Conservation (phyloP, 2,797 vertebrate genomes). For the Parauchenoglanis punctatus region DNA sequence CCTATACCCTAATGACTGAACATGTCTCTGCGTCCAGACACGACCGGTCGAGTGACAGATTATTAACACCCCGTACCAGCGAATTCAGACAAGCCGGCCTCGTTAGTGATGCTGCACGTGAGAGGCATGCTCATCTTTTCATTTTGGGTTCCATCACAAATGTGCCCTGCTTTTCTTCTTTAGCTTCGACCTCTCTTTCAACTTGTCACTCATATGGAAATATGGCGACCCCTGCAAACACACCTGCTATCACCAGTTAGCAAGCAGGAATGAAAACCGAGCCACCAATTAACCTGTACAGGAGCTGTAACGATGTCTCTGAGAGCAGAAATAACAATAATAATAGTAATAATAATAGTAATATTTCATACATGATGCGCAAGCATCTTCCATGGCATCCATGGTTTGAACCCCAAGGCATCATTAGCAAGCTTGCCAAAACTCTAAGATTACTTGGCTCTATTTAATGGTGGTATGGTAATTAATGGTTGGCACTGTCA, state of each 20-base stretch:
- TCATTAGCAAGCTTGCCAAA: too few species aligned
- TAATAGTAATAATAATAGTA: not conserved
- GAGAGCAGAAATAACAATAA: not conserved
- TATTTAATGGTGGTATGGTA: too few species aligned
- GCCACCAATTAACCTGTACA: constrained; percentile 42
- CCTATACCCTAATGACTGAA: constrained; percentile 45
- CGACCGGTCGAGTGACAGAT: constrained; percentile 30
- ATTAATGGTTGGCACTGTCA: too few species aligned
- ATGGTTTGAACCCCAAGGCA: too few species aligned
- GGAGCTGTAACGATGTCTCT: constrained; percentile 13
- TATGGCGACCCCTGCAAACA: constrained; percentile 10
- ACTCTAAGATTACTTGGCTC: too few species aligned
- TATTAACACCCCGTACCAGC: constrained; percentile 37
- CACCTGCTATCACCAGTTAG: constrained; percentile 30
- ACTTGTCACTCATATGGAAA: constrained; percentile 25
- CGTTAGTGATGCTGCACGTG: constrained; percentile 15
- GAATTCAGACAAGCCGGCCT: constrained; percentile 18
- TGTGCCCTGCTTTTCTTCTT: constrained; percentile 38
- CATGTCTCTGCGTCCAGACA: constrained; percentile 31
- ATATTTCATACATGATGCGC: not conserved
- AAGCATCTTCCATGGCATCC: too few species aligned
- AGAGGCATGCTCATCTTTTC: constrained; percentile 34
- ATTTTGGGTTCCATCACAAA: constrained; percentile 19
- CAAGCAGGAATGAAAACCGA: not conserved
- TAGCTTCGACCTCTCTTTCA: not conserved